Conservation (phyloP, 2,797 vertebrate species). For the Alca torda region DNA sequence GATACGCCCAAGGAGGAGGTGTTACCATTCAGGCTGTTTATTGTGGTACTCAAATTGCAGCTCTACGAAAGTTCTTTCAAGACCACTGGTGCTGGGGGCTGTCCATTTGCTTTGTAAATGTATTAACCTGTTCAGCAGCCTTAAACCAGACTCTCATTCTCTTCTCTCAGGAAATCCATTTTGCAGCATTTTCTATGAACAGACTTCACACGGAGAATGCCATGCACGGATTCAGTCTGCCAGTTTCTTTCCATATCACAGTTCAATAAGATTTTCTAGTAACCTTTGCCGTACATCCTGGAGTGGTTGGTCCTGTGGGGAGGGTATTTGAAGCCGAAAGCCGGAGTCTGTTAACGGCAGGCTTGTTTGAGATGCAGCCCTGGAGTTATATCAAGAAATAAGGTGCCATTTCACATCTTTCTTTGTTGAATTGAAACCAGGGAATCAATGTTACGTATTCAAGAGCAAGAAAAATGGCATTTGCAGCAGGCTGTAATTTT, state of each 20-base stretch:
- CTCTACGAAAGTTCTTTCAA: background rate
- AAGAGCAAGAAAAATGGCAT: background rate
- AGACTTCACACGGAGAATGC: background rate
- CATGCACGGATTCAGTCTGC: rapidly evolving
- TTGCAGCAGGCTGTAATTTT: background rate
- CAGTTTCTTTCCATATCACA: background rate
- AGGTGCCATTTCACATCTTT: background rate
- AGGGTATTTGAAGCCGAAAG: background rate
- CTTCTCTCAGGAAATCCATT: background rate
- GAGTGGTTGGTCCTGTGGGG: background rate
- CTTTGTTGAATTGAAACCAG: background rate
- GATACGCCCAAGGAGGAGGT: background rate
- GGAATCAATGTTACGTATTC: background rate
- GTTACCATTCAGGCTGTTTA: rapidly evolving
- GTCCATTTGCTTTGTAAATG: background rate
- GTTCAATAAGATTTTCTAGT: background rate
- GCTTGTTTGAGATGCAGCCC: background rate
- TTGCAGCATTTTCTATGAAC: background rate
- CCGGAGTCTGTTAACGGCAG: rapidly evolving
- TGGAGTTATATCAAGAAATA: background rate
- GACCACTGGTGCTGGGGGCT: rapidly evolving
- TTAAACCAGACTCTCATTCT: background rate
- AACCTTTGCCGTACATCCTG: rapidly evolving
- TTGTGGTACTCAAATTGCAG: background rate
- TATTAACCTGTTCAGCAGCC: background rate